phyloP scores from a whole-genome alignment of 2,888 invertebrate genomes.

The Aelia acuminata region DNA sequence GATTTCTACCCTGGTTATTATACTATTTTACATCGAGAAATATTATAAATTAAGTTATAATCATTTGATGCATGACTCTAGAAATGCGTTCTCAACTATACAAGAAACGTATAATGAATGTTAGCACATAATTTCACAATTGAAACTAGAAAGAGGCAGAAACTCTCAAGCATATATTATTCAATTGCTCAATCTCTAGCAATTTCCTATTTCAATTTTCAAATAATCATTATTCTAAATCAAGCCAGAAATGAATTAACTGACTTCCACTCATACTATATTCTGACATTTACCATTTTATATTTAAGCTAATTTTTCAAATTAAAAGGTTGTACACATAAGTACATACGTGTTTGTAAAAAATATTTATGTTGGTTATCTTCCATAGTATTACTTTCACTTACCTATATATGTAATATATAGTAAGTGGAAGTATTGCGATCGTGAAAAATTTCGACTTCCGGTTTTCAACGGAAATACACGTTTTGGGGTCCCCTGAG shows the following conservation, averaged over 20 bases:
- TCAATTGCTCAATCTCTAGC: not conserved
- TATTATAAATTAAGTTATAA: no score
- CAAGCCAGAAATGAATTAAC: not conserved
- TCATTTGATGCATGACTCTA: no score
- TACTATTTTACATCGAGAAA: no score
- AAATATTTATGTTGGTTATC: no score
- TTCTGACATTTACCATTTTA: not conserved
- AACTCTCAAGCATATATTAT: not conserved
- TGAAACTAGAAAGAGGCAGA: not conserved
- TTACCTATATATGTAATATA: no score
- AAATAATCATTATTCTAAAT: not conserved
- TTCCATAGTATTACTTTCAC: no score
- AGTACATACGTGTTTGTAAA: not conserved
- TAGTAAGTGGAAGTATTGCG: no score
- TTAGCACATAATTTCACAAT: not conserved
- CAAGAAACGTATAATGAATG: not conserved
- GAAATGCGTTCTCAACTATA: no score
- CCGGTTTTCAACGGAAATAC: no score
- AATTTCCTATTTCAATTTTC: not conserved
- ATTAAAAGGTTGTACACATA: not conserved
- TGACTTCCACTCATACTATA: not conserved
- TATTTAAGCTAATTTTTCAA: not conserved
- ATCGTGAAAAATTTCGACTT: no score
- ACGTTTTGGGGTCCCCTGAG: no score
- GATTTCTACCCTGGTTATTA: no score